phyloP scores from a whole-genome alignment of 2,113 vertebrate genomes.

The Hucho hucho region DNA sequence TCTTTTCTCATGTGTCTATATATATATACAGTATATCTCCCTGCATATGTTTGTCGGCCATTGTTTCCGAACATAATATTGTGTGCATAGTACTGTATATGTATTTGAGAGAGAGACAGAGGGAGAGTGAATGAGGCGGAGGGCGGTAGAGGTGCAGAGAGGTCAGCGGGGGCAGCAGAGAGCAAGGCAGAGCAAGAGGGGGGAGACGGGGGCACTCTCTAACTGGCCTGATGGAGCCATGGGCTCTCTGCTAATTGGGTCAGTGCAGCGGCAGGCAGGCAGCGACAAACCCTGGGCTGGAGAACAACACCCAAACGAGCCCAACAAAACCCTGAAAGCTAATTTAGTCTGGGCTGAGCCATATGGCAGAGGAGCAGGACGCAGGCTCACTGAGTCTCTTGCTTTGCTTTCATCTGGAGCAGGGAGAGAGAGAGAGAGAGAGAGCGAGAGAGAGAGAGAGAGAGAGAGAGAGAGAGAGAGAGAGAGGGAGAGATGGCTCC shows the following conservation, averaged over 20 bases:
- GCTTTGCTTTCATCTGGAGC: conserved; percentile 47
- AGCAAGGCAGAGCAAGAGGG: conserved; percentile 52
- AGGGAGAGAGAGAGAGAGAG: conserved; percentile 10
- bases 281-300: conserved; percentile 60
- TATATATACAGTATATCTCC: not conserved
- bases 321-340: not conserved
- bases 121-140: not conserved
- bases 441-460: conserved; percentile 34
- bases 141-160: conserved; percentile 53
- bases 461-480: no score
- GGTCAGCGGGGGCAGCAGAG: conserved; percentile 54
- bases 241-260: conserved; percentile 69
- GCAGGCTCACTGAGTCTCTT: conserved; percentile 55
- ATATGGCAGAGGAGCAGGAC: conserved; percentile 67
- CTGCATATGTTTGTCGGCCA: not conserved
- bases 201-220: conserved; percentile 43
- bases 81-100: not conserved
- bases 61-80: not conserved
- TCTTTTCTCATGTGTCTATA: not conserved
- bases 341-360: conserved; percentile 70
- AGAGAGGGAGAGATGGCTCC: conserved; percentile 16
- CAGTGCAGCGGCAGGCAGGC: conserved; percentile 54
- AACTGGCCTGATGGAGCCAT: conserved; percentile 75
- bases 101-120: not conserved
- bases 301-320: conserved; percentile 62